Percentiles rank a stretch among this genome's conserved stretches.
phyloP scores from a whole-genome alignment of 2,888 invertebrate genomes.

The Melangyna quadrimaculata region DNA sequence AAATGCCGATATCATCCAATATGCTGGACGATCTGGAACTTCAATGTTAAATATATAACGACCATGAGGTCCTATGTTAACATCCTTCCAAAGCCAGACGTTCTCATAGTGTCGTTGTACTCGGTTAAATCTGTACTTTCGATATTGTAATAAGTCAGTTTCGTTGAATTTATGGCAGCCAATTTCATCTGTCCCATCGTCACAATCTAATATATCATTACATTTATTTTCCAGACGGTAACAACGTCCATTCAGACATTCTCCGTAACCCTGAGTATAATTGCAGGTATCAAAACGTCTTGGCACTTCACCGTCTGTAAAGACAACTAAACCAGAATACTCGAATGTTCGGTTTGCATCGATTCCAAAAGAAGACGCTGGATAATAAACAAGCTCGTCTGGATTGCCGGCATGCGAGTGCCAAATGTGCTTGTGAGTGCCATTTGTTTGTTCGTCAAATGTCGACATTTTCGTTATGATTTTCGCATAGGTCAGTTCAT shows the following conservation, averaged over 20 bases:
- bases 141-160: conserved; percentile 87
- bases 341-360: conserved; percentile 97
- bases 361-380: conserved; percentile 94
- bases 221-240: conserved; percentile 89
- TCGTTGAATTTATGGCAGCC: conserved; percentile 86
- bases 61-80: conserved; percentile 95
- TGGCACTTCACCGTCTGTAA: conserved; percentile 92
- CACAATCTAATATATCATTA: conserved; percentile 89
- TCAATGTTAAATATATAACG: conserved; percentile 92
- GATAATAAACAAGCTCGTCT: conserved; percentile 92
- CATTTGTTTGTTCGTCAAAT: conserved; percentile 93
- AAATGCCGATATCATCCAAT: conserved; percentile 96
- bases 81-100: conserved; percentile 97
- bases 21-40: conserved; percentile 91
- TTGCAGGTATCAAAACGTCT: conserved; percentile 88
- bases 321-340: conserved; percentile 93
- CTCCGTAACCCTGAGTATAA: conserved; percentile 86
- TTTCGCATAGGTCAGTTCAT: conserved; percentile 93
- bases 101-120: conserved; percentile 95
- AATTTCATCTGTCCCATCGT: conserved; percentile 92
- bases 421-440: conserved; percentile 92
- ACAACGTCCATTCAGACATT: conserved; percentile 92
- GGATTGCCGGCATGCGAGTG: conserved; percentile 91
- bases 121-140: conserved; percentile 91
- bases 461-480: conserved; percentile 93